phyloP scores from a whole-genome alignment of 2,888 invertebrate genomes.

The Tinea trinotella region DNA sequence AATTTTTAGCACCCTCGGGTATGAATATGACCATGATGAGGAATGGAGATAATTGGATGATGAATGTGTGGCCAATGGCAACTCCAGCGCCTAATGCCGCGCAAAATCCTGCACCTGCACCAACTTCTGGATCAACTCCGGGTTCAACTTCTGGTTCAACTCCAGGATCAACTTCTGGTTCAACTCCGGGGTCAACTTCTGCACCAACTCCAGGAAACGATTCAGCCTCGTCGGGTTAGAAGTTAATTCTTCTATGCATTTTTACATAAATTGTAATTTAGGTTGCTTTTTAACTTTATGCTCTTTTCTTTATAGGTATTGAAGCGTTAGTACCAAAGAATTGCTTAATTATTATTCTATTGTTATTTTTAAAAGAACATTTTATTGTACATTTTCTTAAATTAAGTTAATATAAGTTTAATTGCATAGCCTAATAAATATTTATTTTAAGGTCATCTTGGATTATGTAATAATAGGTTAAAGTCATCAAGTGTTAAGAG shows the following conservation, averaged over 20 bases:
- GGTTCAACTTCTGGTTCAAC: not conserved
- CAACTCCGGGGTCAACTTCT: not conserved
- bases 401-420: too few species aligned
- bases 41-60: slow-evolving; percentile 25
- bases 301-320: not conserved
- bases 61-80: slow-evolving; percentile 28
- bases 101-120: not conserved
- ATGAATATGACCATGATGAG: slow-evolving; percentile 33
- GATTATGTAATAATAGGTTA: not conserved
- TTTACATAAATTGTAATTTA: too few species aligned
- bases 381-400: too few species aligned
- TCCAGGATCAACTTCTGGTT: not conserved
- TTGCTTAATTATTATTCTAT: not conserved
- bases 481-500: too few species aligned
- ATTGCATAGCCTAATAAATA: too few species aligned
- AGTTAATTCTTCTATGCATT: not conserved
- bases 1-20: slow-evolving; percentile 36
- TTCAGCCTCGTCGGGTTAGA: not conserved
- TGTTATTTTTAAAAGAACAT: not conserved
- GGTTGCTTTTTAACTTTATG: not conserved
- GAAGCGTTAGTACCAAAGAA: not conserved
- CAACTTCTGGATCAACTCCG: not conserved
- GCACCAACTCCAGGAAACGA: not conserved
- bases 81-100: not conserved
- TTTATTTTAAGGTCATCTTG: too few species aligned